phyloP scores from a whole-genome alignment of 2,888 invertebrate species.

The Drosophila hawaiiensis region DNA sequence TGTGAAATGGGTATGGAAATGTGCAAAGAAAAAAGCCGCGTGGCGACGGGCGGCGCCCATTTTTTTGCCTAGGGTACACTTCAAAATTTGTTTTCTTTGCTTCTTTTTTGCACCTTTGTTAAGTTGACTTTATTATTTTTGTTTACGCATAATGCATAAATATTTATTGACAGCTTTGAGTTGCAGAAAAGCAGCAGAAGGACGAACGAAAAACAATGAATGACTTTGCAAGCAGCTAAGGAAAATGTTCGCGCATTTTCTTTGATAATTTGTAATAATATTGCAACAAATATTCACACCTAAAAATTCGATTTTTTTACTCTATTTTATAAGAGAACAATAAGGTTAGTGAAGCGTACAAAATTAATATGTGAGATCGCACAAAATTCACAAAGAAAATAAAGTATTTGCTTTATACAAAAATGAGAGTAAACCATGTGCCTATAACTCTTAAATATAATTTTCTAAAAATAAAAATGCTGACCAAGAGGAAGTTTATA shows the following conservation, averaged over 20 bases:
- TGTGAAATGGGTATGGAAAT: conserved; percentile 30
- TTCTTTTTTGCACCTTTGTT: conserved; percentile 41
- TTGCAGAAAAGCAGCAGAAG: conserved; percentile 4
- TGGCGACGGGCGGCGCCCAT: conserved; percentile 49
- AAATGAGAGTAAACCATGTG: background rate
- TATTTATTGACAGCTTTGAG: conserved; percentile 73
- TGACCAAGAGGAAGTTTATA: background rate
- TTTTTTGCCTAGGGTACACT: conserved; percentile 23
- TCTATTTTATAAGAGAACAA: background rate
- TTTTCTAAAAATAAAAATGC: background rate
- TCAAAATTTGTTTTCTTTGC: conserved; percentile 50
- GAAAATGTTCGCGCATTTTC: conserved; percentile 46
- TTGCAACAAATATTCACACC: conserved; percentile 8
- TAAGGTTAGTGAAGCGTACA: background rate
- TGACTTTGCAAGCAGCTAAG: background rate
- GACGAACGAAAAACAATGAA: conserved; percentile 7
- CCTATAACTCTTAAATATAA: background rate
- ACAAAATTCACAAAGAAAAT: background rate
- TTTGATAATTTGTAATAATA: background rate
- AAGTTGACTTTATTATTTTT: conserved; percentile 74
- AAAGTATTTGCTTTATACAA: background rate
- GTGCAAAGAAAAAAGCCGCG: conserved; percentile 49
- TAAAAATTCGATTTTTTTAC: background rate
- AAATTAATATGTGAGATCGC: background rate
- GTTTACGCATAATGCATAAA: conserved; percentile 63